Evolutionary conservation across 2,888 invertebrate genomes (phyloP), one percentile per base, ranked within the genome.

Genomic region (Rosalia funebris): DNA sequence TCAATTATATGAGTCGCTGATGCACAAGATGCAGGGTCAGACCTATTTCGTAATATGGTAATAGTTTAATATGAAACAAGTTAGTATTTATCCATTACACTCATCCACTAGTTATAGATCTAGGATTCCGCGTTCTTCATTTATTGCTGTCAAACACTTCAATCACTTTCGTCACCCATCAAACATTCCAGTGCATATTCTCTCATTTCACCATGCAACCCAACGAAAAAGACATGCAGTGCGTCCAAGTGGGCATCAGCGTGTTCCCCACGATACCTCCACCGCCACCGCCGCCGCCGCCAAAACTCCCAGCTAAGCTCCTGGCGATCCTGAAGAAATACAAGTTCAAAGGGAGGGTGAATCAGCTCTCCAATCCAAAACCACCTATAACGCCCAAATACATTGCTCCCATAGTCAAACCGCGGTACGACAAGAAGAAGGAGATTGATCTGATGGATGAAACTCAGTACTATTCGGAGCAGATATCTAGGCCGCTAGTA

Each of bases 321-420:
- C 50, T 67, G 15, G 60, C 61, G 9, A 61, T 70, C 10, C 57
- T 70, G 62, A 46, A 45, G 16, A 74, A 73, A 57, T 73, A 70
- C 53, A 68, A 71, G 44, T 64, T 61, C 57, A 64, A 64, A 44
- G 72, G 74, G 71, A 59, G 72, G 41, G 11, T 73, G 2, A 50
- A 58, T 2, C 63, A 71, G 12, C 45, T 72, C 16, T 37, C 71
- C 1, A 64, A 60, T 52, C 70, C 70, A 3, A 60, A 59, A 39
- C 17, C 17, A 9, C 17, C 17, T 10, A 12, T 15, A 11, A 47
- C 48, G 1, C 17, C 34, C 14, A 67, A 66, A 37, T 68, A 44
- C 53, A 45, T 56, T 9, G 34, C 62, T 1, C 39, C 32, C 20
- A 19, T 14, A 17, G 48, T 39, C 2, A 41, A 25, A 9, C 52